phyloP scores from a whole-genome alignment of 1,140 invertebrate species.

The Drosophila varians region DNA sequence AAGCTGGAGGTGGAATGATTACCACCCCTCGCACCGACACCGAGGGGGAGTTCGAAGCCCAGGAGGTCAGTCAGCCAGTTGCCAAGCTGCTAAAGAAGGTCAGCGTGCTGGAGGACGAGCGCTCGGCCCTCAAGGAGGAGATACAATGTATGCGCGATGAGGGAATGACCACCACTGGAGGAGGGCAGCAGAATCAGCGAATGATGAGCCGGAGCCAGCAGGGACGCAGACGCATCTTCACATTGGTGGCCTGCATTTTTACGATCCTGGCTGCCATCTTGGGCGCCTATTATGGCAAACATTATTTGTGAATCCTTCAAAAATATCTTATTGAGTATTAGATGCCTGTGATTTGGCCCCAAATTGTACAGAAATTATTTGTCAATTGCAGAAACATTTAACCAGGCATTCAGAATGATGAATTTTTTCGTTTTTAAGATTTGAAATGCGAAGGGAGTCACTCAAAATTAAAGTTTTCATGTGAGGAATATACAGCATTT shows the following conservation, averaged over 20 bases:
- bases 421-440: not conserved
- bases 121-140: constrained; percentile 12
- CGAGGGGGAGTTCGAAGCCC: constrained; percentile 1
- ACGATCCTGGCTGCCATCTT: constrained; percentile 9
- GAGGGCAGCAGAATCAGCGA: not conserved
- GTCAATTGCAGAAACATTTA: constrained; percentile 2
- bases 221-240: not conserved
- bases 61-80: not conserved
- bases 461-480: too few species aligned
- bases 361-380: constrained; percentile 14
- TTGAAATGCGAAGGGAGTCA: not conserved
- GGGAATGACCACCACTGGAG: not conserved
- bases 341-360: not conserved
- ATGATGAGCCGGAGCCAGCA: not conserved
- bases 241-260: not conserved
- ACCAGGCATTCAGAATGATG: not conserved
- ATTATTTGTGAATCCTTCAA: constrained; percentile 4
- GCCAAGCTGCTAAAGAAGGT: constrained; percentile 23
- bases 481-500: too few species aligned
- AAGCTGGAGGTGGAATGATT: not conserved
- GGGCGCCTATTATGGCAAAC: constrained; percentile 18
- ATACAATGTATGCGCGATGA: constrained; percentile 1
- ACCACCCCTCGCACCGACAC: not conserved
- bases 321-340: not conserved
- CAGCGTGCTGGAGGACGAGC: constrained; percentile 31